Evolutionary conservation across 2,797 vertebrate genomes (phyloP), one percentile per base, ranked within the genome.

Genomic region (Pipistrellus kuhlii): DNA sequence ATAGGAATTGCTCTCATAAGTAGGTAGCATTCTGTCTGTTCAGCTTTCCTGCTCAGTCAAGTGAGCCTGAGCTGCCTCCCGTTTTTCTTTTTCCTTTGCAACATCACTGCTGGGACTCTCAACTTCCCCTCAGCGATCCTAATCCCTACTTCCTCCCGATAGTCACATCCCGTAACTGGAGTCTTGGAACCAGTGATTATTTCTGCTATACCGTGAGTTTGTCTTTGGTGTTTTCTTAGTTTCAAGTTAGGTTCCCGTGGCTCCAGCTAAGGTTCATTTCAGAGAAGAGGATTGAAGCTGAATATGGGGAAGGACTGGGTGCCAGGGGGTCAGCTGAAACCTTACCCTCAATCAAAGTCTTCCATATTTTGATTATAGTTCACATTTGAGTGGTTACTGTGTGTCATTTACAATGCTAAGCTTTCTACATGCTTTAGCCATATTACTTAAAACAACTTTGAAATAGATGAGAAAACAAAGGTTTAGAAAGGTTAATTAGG

Each of bases 381-480:
- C 35, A 62, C 62, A 38, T 82, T 27, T 51, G 30, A 62, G 53
- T 71, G n/a, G 44, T 80, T 64, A 59, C 77, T 55, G 0, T 6
- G 4, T 53, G 30, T 78, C n/a, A 23, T 27, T 82, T 30, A 69
- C 59, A 80, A 2, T 51, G 46, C 69, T 69, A 10, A 73, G n/a
- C 3, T 27, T 30, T 88, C 82, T 75, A 0, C 10, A 21, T 48
- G 21, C 41, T 5, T 46, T 86, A 30, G 27, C 35, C 27, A 53
- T 44, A 51, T 17, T 53, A 23, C 48, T 76, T 84, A 71, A 78
- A 88, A 90, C 83, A 71, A 27, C 75, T 66, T 64, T 46, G 21
- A 73, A 76, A 46, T 81, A 62, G 21, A 62, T 71, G 55, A 94
- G 44, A 71, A 85, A 80, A 32, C 51, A 68, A 44, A 93, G 68